Conservation (phyloP, 2,113 vertebrate species). For the Meleagris gallopavo region DNA sequence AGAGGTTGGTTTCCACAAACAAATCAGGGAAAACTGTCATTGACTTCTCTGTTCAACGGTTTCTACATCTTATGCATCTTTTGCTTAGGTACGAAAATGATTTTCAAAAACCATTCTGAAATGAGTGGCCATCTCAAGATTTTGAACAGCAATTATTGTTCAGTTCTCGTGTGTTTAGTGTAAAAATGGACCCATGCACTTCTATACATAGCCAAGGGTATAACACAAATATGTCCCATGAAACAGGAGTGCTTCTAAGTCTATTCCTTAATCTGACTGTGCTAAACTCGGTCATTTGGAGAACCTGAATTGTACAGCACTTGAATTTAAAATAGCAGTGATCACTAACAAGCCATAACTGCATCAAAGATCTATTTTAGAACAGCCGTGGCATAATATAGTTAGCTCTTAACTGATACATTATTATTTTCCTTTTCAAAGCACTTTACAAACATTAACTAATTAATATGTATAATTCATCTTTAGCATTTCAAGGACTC, state of each 20-base stretch:
- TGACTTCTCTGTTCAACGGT: background rate
- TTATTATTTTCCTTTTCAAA: slow-evolving; percentile 6
- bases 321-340: background rate
- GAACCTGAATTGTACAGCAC: background rate
- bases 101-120: background rate
- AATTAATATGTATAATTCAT: slow-evolving; percentile 27
- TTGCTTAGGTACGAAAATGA: background rate
- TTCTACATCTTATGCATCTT: background rate
- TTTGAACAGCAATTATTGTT: background rate
- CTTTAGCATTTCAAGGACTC: slow-evolving; percentile 8
- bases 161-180: background rate
- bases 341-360: background rate
- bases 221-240: background rate
- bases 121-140: background rate
- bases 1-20: background rate
- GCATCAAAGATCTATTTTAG: background rate
- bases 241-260: background rate
- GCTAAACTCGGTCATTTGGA: background rate
- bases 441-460: slow-evolving; percentile 2
- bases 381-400: background rate
- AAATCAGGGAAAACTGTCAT: background rate
- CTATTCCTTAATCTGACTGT: background rate
- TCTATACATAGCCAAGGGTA: background rate
- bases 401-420: background rate
- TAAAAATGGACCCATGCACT: background rate